Evolutionary conservation across 2,888 invertebrate genomes (phyloP).

Genomic region (Craniophora ligustri): DNA sequence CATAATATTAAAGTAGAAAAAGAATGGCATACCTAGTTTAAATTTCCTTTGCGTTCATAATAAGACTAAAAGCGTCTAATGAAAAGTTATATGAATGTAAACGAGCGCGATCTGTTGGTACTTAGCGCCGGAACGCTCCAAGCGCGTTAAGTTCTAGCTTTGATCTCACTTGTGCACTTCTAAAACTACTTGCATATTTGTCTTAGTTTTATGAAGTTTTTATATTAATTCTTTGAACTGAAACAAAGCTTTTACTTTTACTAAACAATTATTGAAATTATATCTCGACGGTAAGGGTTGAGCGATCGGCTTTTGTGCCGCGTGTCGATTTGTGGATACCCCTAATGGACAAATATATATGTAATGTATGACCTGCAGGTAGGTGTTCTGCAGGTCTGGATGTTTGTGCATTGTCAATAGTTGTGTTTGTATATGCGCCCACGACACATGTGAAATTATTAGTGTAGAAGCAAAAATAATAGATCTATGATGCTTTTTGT

Average conservation of each 20-base stretch:
- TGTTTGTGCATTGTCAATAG: no score
- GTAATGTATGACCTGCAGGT: no score
- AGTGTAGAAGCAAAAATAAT: no score
- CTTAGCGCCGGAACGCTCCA: constrained; percentile 16
- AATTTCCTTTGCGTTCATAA: neutral
- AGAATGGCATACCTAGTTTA: no score
- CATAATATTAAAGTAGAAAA: neutral
- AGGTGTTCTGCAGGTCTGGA: no score
- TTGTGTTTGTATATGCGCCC: no score
- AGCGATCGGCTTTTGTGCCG: no score
- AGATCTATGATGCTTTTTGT: no score
- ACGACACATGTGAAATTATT: no score
- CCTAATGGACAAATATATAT: no score
- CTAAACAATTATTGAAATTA: neutral
- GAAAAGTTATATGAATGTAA: constrained; percentile 41
- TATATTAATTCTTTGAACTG: constrained; percentile 6
- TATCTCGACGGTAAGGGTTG: no score
- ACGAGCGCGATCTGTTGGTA: constrained; percentile 38
- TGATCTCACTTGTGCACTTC: constrained; percentile 12
- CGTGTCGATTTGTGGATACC: no score
- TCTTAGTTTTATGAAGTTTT: neutral
- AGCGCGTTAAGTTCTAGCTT: constrained; percentile 11
- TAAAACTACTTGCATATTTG: constrained; percentile 18
- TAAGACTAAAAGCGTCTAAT: constrained; percentile 10
- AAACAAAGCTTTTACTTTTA: neutral